Base-by-base conservation (phyloP, 2,888 invertebrate species). In the Drosophila gaucha region DNA sequence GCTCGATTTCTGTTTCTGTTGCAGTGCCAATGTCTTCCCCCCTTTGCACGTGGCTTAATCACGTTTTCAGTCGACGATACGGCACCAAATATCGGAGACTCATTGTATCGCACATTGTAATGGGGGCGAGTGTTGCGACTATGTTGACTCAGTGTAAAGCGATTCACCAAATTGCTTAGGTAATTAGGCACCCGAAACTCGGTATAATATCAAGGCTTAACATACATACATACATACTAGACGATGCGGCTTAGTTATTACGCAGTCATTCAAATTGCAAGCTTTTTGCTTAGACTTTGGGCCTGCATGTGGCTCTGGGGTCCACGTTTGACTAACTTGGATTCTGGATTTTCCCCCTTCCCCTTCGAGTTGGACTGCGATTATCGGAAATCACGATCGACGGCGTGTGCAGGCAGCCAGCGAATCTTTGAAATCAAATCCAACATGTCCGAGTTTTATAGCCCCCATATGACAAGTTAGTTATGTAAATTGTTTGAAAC, bases 21-120 rank as follows among this genome's bases (percentile, higher is more conserved):
- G n/a, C 22, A n/a, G n/a, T n/a, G n/a, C n/a, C n/a, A n/a, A n/a
- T n/a, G n/a, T 22, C 2, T 22, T 22, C 5, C 31, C 14, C 14
- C n/a, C 14, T 14, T n/a, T 20, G 36, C 75, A 71, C 71, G 69
- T 71, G 70, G 71, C 72, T 36, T 59, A 52, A 70, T 70, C 75
- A 63, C 71, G 72, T 46, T 71, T 46, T 30, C 16, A 18, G 50
- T 36, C 44, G 57, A 39, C n/a, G 57, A 56, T 66, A 28, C 9
- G 28, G 28, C 28, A 3, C 28, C 2, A 3, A 28, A 44, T 44
- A 52, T 22, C 26, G 30, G 14, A 49, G 10, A n/a, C 22, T n/a
- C 36, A 26, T 8, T 39, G 24, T n/a, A 20, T n/a, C n/a, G 9
- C 44, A 14, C 16, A 46, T 41, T 63, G 30, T 30, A 47, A 47